phyloP scores from a whole-genome alignment of 2,888 invertebrate species.

The Cancer borealis region DNA sequence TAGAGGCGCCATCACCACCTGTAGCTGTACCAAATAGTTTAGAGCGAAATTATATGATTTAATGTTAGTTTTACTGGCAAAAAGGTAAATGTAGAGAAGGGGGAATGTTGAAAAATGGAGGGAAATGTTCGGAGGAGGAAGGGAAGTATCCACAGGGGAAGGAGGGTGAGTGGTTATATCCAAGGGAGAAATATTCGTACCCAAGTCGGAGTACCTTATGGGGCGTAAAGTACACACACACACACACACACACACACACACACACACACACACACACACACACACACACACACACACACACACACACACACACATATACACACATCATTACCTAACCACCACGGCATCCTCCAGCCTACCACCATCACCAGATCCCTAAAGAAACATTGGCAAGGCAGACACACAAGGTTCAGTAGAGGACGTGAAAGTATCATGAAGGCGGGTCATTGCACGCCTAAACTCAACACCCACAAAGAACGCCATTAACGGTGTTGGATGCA shows the following conservation, averaged over 20 bases:
- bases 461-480: not conserved
- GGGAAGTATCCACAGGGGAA: not conserved
- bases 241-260: too few species aligned
- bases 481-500: not conserved
- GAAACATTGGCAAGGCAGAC: not conserved
- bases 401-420: not conserved
- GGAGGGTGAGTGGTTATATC: not conserved
- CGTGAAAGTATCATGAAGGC: not conserved
- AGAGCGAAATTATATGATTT: not conserved
- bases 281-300: not conserved
- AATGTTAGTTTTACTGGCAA: not conserved
- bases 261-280: too few species aligned
- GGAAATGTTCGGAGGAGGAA: not conserved
- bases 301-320: constrained; percentile 23
- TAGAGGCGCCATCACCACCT: not conserved
- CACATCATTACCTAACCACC: not conserved
- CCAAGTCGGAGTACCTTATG: not conserved
- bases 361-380: not conserved
- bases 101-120: not conserved
- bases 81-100: not conserved
- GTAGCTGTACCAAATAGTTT: not conserved
- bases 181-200: not conserved
- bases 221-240: not conserved
- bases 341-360: not conserved
- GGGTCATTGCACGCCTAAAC: not conserved